Evolutionary conservation across 2,888 invertebrate species (phyloP), one percentile per base, ranked within the genome.

Genomic region (Podabrus alpinus): DNA sequence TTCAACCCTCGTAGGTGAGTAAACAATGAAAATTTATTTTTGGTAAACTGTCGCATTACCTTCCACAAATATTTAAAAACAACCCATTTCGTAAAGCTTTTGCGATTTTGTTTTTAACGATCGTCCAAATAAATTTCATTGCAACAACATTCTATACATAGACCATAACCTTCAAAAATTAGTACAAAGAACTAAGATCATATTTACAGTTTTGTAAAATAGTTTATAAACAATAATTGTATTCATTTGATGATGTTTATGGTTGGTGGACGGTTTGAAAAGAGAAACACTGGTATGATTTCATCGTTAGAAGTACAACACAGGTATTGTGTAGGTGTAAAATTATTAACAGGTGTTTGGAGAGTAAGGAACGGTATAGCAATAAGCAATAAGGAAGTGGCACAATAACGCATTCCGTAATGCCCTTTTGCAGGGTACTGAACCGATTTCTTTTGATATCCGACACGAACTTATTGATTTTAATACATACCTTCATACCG

Each of bases 321-420:
- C 67, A 67, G 59, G 61, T 60, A 61, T 59, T 59, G 59, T 70
- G 77, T 75, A 69, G 77, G 77, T 61, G 77, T 75, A 75, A 60
- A 69, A 74, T 76, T 77, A 77, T 72, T 77, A 77, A 77, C 77
- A 77, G 77, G 77, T 77, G 77, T 75, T 77, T 68, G 17, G 71
- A 71, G 71, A 69, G 62, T 45, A 74, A 68, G 64, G 69, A 72
- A 69, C 73, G 69, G 68, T 73, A 29, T 15, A 68, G 75, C 70
- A 77, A 73, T 74, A 76, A 74, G 74, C 74, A 76, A 77, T 75
- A 75, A 77, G 75, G 77, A 75, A 75, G 71, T 77, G 45, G 69
- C 72, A 73, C 73, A 77, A 75, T 75, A 75, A 75, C 75, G 75
- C 77, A 77, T 77, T 77, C 75, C 73, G 62, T 75, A 75, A 74